phyloP scores from a whole-genome alignment of 2,797 vertebrate genomes.

The Salarias fasciatus region DNA sequence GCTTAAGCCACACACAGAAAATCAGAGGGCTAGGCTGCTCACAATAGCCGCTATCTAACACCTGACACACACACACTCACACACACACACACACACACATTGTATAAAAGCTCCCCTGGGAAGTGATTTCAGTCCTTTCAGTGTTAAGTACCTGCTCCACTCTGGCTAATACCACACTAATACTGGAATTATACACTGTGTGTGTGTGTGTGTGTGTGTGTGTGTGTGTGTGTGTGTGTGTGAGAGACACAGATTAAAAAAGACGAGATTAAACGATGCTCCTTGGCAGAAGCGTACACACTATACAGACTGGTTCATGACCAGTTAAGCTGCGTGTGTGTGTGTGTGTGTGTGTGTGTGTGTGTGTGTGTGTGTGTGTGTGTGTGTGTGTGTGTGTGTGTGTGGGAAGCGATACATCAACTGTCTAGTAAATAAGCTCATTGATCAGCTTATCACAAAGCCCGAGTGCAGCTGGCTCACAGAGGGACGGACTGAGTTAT shows the following conservation, averaged over 20 bases:
- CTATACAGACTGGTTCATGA: no score
- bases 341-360: conserved; percentile 3
- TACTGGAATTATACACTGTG: conserved; percentile 66
- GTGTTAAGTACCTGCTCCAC: conserved; percentile 80
- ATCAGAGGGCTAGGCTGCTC: conserved; percentile 70
- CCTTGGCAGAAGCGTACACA: no score
- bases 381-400: conserved; percentile 7
- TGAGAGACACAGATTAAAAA: neutral
- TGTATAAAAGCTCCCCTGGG: conserved; percentile 76
- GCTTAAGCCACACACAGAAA: conserved; percentile 89
- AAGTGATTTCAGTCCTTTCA: conserved; percentile 80
- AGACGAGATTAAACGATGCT: no score
- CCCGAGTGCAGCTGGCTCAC: neutral
- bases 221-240: conserved; percentile 15
- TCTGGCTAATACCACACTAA: conserved; percentile 75
- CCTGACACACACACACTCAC: conserved; percentile 46
- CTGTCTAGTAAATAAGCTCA: conserved; percentile 22
- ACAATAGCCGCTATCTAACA: conserved; percentile 76
- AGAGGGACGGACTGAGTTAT: no score
- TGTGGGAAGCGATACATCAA: conserved; percentile 11
- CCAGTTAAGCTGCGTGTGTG: neutral
- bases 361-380: conserved; percentile 3
- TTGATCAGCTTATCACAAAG: conserved; percentile 18
- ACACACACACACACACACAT: conserved; percentile 47
- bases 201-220: conserved; percentile 34